Conservation (phyloP, 2,113 vertebrate genomes). For the Fregata magnificens region DNA sequence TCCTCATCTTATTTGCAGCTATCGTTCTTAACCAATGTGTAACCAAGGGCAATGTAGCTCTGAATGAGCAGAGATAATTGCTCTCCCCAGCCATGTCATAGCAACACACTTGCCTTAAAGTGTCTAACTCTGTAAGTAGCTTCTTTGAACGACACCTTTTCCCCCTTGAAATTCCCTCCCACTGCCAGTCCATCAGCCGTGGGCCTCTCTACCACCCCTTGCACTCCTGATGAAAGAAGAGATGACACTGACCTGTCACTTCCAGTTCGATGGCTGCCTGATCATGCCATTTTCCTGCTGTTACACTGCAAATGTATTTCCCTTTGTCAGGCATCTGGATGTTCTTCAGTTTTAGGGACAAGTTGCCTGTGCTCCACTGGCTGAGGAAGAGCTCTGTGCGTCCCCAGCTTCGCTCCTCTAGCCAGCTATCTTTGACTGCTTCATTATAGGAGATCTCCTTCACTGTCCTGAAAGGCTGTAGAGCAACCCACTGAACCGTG, state of each 20-base stretch:
- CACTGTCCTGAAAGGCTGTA: neutral
- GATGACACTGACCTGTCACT: neutral
- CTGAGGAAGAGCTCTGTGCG: neutral
- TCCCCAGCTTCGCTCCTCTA: neutral
- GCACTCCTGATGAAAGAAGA: neutral
- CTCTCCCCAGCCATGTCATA: neutral
- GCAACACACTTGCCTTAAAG: neutral
- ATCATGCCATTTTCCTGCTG: neutral
- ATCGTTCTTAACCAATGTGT: neutral
- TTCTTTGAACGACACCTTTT: neutral
- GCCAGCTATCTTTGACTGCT: neutral
- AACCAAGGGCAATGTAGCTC: neutral
- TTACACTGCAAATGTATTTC: neutral
- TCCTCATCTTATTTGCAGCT: neutral
- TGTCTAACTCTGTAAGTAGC: neutral
- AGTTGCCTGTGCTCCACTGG: neutral
- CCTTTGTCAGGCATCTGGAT: neutral
- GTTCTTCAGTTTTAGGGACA: neutral
- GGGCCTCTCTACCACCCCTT: neutral
- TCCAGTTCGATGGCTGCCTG: neutral
- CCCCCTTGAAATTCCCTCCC: neutral
- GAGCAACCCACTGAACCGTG: neutral
- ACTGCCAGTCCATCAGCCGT: too few species aligned
- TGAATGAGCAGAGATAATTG: neutral
- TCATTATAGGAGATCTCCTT: neutral